Percentiles rank a stretch among this genome's conserved stretches.
Conservation (phyloP, 1,140 invertebrate genomes). For the Drosophila suzukii region DNA sequence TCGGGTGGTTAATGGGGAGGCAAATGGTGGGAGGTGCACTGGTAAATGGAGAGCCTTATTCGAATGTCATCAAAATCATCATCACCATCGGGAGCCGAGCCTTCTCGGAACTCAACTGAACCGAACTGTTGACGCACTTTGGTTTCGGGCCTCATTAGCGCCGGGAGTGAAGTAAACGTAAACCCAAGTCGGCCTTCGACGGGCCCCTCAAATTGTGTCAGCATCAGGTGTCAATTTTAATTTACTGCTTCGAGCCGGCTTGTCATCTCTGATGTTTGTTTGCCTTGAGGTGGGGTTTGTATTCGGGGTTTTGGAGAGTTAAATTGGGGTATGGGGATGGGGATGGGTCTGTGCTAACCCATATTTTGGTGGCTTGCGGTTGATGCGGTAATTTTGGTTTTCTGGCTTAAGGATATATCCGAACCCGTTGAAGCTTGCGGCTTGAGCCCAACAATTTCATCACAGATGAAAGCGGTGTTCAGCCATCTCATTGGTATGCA, state of each 20-base stretch:
- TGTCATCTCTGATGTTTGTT: constrained; percentile 57
- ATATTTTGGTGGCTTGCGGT: constrained; percentile 57
- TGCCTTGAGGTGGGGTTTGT: constrained; percentile 16
- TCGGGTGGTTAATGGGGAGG: not conserved
- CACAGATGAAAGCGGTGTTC: constrained; percentile 14
- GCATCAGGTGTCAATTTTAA: constrained; percentile 81
- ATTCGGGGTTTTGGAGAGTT: not conserved
- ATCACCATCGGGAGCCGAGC: constrained; percentile 29
- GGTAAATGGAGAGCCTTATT: constrained; percentile 36
- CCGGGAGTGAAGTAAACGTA: constrained; percentile 21
- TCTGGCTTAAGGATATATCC: constrained; percentile 10
- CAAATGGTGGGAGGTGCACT: not conserved
- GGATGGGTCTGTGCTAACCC: constrained; percentile 38
- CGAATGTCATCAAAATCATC: constrained; percentile 66
- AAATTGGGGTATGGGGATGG: no score
- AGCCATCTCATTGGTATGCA: constrained; percentile 64
- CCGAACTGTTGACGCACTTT: constrained; percentile 62
- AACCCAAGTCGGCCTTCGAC: constrained; percentile 26
- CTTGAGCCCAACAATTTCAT: constrained; percentile 27
- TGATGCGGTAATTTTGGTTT: constrained; percentile 49
- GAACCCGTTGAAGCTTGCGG: constrained; percentile 24
- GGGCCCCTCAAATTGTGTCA: constrained; percentile 53
- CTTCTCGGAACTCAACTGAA: not conserved
- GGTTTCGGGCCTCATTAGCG: constrained; percentile 75
- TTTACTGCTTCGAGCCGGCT: constrained; percentile 53